phyloP scores from a whole-genome alignment of 1,140 invertebrate genomes.

The Magallana gigas region DNA sequence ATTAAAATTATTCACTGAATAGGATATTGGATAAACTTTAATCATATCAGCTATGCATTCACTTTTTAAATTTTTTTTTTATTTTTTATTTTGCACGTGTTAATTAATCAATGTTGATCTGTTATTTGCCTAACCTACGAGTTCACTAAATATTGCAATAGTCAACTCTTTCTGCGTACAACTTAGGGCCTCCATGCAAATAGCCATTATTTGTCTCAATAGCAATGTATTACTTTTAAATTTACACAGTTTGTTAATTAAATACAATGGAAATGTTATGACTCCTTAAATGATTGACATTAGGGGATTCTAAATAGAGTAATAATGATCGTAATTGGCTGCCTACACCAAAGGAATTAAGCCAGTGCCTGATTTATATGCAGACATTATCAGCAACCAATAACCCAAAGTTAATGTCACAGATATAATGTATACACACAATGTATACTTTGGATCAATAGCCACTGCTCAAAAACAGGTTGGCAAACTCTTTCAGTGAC shows the following conservation, averaged over 20 bases:
- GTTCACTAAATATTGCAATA: no score
- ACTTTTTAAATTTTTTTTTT: no score
- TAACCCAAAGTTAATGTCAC: not conserved
- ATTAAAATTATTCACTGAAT: no score
- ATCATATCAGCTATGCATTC: no score
- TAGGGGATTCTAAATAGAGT: not conserved
- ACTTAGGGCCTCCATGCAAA: no score
- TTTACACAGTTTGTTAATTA: not conserved
- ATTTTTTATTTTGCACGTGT: no score
- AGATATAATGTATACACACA: not conserved
- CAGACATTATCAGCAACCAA: not conserved
- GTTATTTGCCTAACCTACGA: no score
- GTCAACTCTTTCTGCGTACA: no score
- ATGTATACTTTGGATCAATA: conserved; percentile 28
- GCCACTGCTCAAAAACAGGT: not conserved
- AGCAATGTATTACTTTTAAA: no score
- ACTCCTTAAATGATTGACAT: not conserved
- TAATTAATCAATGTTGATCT: no score
- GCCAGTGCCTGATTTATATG: not conserved
- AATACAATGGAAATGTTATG: not conserved
- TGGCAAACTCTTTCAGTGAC: conserved; percentile 4
- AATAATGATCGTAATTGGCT: not conserved
- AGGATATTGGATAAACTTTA: no score
- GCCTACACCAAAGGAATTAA: not conserved
- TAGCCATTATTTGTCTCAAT: no score